These are phyloP conservation scores for Mionectes olivaceus DNA, from an alignment of 2,797 vertebrate species.

Conservation along the genomic window DNA sequence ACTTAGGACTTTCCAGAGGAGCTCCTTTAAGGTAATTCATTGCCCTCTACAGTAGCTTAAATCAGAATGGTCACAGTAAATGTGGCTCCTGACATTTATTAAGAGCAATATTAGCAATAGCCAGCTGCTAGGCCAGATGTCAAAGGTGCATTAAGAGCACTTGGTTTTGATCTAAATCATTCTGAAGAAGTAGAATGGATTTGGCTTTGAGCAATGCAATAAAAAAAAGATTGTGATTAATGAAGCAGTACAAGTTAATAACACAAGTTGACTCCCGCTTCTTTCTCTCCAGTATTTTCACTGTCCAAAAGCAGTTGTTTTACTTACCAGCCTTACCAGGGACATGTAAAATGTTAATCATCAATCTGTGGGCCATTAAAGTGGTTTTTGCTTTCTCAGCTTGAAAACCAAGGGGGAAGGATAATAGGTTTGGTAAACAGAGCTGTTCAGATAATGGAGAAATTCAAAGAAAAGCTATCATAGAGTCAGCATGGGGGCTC, in stretches of 20 bases:
- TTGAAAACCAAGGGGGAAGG: conserved; percentile 79
- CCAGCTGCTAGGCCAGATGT: conserved; percentile 85
- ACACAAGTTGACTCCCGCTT: conserved; percentile 78
- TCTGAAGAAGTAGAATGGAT: conserved; percentile 76
- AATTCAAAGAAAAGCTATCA: conserved; percentile 72
- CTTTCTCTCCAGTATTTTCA: conserved; percentile 77
- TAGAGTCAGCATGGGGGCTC: conserved; percentile 73
- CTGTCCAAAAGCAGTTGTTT: conserved; percentile 83
- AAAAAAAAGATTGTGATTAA: conserved; percentile 83
- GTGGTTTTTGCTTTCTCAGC: conserved; percentile 81
- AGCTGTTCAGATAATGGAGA: conserved; percentile 79
- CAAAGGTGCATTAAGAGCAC: conserved; percentile 83
- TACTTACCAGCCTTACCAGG: conserved; percentile 79
- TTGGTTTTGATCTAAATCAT: conserved; percentile 79
- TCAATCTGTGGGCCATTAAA: conserved; percentile 84
- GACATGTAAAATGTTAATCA: conserved; percentile 85
- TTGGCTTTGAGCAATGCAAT: conserved; percentile 78
- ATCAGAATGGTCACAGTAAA: conserved; percentile 81
- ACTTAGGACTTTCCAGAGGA: conserved; percentile 77
- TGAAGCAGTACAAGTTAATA: conserved; percentile 82
- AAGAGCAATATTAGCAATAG: conserved; percentile 78
- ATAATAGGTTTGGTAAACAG: conserved; percentile 85
- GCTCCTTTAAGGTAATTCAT: conserved; percentile 87
- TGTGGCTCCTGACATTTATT: conserved; percentile 76
- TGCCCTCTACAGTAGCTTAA: conserved; percentile 81